Base-by-base conservation (phyloP, 2,888 invertebrate genomes). In the Drosophila nigritarsus region DNA sequence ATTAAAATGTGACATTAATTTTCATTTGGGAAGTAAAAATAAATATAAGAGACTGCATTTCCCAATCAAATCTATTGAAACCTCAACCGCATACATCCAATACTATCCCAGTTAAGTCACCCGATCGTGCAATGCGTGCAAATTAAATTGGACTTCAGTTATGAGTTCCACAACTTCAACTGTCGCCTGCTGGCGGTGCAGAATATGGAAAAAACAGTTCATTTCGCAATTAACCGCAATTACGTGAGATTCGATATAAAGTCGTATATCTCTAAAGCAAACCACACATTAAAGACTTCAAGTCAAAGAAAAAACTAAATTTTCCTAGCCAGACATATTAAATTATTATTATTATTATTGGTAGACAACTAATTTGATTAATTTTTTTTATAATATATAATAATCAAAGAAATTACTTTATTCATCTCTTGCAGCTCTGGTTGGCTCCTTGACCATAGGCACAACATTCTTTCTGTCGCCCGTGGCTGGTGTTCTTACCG, bases 401-500 rank as follows among this genome's bases (percentile, higher is more conserved):
- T 32, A 32, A 15, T 13, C 15, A 45, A 45, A 15, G 2, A 24
- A 15, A 24, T 45, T 2, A 45, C 20, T 11, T 0, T 24, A 27
- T 5, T 8, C 8, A 49, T 80, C 74, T 81, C 80, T 96, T 96
- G 75, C 95, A 98, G 98, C 98, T 80, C 94, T 98, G 91, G 97
- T 98, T 74, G 98, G 98, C 9, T 96, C 98, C 1, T 93, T 98
- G 81, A 95, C 97, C 29, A 97, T 98, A 92, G 98, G 98, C 45
- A 96, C 97, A 54, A 98, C 97, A 61, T 98, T 98, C 93, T 95
- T 98, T 77, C 93, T 98, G 80, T 98, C 98, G 5, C 97, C 97
- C 18, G 93, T 98, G 40, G 96, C 98, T 30, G 98, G 98, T 53
- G 95, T 98, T 56, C 94, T 98, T 61, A 97, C 97, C 2, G 97